Base-by-base conservation (phyloP, 1,140 invertebrate species). In the Epicauta chinensis region DNA sequence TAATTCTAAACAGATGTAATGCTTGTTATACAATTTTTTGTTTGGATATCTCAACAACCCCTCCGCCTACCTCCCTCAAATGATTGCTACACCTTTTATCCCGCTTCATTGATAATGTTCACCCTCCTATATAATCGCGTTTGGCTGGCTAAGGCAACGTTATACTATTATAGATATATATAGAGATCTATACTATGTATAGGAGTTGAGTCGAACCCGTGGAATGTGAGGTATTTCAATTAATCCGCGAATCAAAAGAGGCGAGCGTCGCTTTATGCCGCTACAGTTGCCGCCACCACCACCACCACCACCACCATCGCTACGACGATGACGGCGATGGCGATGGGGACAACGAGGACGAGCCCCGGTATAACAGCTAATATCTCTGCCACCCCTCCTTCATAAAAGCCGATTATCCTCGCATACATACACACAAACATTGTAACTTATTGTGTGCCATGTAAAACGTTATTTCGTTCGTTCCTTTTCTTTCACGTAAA, bases 211-310 rank as follows among this genome's bases (percentile, higher is more conserved):
- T 44, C 50, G 53, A 62, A 58, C 46, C 62, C 60, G 51, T 63
- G 66, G 66, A 66, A 68, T 66, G 61, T 58, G 55, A 68, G 64
- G 64, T 68, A 68, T 68, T 68, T 66, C 66, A 68, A 68, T 68
- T 68, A 68, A 68, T 68, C 64, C 64, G 60, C 63, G 64, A 68
- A 68, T 68, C 66, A 68, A 66, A 68, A 66, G 63, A 68, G 64
- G 64, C 59, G 62, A 63, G 59, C 62, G 63, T 59, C 63, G 64
- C 64, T 66, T 66, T 66, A 63, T 65, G 57, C 59, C 55, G 58
- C 60, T 58, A 51, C 55, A 51, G 49, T 39, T 40, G 45, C 39
- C 35, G 46, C 48, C 43, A 46, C 55, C 45, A 7, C 50, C 47
- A 31, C 31, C 37, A 35, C 11, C 43, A n/a, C 30, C 38, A 37